phyloP scores from a whole-genome alignment of 2,113 vertebrate genomes.

The Fukomys damarensis region DNA sequence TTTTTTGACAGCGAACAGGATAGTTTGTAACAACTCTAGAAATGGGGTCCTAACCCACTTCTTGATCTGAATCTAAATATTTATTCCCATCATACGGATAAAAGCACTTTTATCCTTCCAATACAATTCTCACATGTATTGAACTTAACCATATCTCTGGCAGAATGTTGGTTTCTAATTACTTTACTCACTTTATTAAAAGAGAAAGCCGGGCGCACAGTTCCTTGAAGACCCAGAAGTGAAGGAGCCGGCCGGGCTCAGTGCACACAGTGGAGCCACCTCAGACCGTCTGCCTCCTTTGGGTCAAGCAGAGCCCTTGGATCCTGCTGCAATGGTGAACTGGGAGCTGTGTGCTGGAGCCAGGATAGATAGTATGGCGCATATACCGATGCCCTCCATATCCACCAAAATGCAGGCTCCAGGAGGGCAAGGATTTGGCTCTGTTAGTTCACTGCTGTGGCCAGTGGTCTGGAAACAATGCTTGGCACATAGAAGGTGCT shows the following conservation, averaged over 20 bases:
- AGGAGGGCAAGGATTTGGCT: not conserved
- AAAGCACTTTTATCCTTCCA: not conserved
- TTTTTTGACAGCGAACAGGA: not conserved
- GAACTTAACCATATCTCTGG: not conserved
- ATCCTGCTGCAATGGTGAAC: not conserved
- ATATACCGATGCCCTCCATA: not conserved
- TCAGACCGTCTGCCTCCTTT: not conserved
- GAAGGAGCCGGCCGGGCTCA: not conserved
- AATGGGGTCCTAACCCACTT: not conserved
- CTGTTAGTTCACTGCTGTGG: not conserved
- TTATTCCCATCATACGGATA: not conserved
- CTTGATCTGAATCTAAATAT: constrained; percentile 50
- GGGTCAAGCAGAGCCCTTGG: not conserved
- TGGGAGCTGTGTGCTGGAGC: not conserved
- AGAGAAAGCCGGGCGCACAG: not conserved
- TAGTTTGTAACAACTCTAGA: constrained; percentile 11
- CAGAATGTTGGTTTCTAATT: not conserved
- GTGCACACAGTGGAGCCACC: not conserved
- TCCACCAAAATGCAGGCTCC: not conserved
- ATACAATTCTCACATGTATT: not conserved
- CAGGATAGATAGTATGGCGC: not conserved
- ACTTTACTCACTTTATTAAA: not conserved
- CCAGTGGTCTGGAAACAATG: not conserved
- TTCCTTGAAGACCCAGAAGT: not conserved
- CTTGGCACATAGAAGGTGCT: not conserved